A percentile compares a stretch with the other conserved stretches of the same genome.
Evolutionary conservation across 2,113 vertebrate genomes (phyloP).

Genomic region (Oncorhynchus keta): DNA sequence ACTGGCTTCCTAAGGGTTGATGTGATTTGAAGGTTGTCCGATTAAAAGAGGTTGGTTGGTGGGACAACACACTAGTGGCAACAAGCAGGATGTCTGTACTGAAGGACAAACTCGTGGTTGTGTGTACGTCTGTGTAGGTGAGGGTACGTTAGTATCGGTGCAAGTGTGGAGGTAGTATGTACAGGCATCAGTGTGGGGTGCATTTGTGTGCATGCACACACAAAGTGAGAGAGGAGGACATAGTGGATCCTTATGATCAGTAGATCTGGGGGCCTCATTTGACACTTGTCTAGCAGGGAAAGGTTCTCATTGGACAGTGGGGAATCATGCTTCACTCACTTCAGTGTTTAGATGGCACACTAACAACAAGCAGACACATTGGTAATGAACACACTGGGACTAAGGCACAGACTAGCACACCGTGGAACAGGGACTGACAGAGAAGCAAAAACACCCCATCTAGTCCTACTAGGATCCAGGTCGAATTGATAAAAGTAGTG

Average conservation of each 20-base stretch:
- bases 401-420: conserved; percentile 49
- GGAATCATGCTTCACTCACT: conserved; percentile 56
- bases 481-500: too few relatives aligned
- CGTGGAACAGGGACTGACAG: conserved; percentile 1
- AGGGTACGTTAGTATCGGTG: conserved; percentile 46
- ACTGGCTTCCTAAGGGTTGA: conserved; percentile 78
- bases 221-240: conserved; percentile 27
- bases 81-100: conserved; percentile 46
- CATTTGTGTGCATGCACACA: conserved; percentile 48
- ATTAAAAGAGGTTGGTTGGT: conserved; percentile 64
- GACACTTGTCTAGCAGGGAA: conserved; percentile 16
- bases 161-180: conserved; percentile 32
- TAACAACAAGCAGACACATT: not conserved
- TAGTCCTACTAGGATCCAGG: too few relatives aligned
- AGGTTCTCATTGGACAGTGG: conserved; percentile 53
- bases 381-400: not conserved
- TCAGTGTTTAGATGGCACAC: not conserved
- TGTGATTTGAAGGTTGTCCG: conserved; percentile 74
- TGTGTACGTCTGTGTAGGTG: conserved; percentile 16
- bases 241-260: conserved; percentile 36
- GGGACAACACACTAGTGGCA: conserved; percentile 58
- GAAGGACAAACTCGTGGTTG: conserved; percentile 24
- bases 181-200: conserved; percentile 47
- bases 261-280: conserved; percentile 26
- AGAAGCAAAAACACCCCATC: too few relatives aligned